A percentile compares a stretch with the other conserved stretches of the same genome.
phyloP scores from a whole-genome alignment of 2,888 invertebrate species.

The Cheilosia soror region DNA sequence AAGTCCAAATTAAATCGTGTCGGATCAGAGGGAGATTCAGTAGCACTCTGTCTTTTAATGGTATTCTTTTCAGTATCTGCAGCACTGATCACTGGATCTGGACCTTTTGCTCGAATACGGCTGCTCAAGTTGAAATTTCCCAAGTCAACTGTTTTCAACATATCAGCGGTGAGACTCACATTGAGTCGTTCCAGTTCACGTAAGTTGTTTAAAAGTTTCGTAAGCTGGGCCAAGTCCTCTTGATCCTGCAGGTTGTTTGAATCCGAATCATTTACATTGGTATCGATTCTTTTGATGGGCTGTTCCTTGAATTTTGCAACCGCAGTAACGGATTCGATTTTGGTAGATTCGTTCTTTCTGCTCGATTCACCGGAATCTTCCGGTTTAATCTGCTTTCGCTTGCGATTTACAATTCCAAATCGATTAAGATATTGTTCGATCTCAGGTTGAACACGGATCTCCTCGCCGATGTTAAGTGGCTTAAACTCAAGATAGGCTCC shows the following conservation, averaged over 20 bases:
- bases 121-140: conserved; percentile 80
- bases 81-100: conserved; percentile 83
- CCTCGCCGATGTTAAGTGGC: conserved; percentile 82
- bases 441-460: conserved; percentile 81
- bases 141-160: conserved; percentile 82
- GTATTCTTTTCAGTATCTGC: conserved; percentile 83
- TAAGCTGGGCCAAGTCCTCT: conserved; percentile 84
- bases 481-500: conserved; percentile 83
- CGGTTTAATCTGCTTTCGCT: conserved; percentile 80
- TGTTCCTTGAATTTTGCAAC: conserved; percentile 41
- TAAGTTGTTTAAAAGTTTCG: conserved; percentile 84
- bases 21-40: conserved; percentile 77
- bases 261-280: conserved; percentile 40
- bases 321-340: not conserved
- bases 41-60: conserved; percentile 84
- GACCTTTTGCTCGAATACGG: conserved; percentile 81
- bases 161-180: conserved; percentile 82
- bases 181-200: conserved; percentile 81
- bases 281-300: conserved; percentile 63
- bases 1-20: conserved; percentile 79
- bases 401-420: conserved; percentile 83
- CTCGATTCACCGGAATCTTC: conserved; percentile 48
- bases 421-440: conserved; percentile 82
- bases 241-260: conserved; percentile 79
- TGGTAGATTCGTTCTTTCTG: conserved; percentile 50